A percentile compares a stretch with the other conserved stretches of the same genome.
Evolutionary conservation across 2,113 vertebrate genomes (phyloP).

Genomic region (Etheostoma spectabile): DNA sequence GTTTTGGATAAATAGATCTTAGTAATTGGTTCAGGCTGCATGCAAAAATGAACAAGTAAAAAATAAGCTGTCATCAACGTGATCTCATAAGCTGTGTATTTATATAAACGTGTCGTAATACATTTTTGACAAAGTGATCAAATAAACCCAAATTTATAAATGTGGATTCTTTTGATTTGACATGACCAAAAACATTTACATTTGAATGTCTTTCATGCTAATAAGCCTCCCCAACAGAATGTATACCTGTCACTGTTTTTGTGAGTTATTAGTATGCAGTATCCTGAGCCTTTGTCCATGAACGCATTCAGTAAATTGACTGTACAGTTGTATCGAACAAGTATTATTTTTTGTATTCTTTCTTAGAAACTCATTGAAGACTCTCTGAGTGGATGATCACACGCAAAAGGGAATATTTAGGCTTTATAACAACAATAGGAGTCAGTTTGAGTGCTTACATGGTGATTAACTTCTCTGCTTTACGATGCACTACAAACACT

Average conservation of each 20-base stretch:
- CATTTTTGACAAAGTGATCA: background rate
- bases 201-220: background rate
- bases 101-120: background rate
- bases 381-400: conserved; percentile 9
- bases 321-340: background rate
- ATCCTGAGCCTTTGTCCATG: conserved; percentile 3
- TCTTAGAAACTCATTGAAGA: background rate
- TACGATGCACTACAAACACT: background rate
- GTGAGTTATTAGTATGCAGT: background rate
- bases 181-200: no score
- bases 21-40: background rate
- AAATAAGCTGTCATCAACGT: background rate
- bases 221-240: background rate
- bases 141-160: background rate
- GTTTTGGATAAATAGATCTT: background rate
- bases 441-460: background rate
- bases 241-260: background rate
- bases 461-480: background rate
- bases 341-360: background rate
- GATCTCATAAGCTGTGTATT: background rate
- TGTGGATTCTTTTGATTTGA: no score
- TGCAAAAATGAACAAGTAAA: background rate
- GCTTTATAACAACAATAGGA: background rate
- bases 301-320: conserved; percentile 8
- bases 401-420: background rate